A percentile compares a stretch with the other conserved stretches of the same genome.
phyloP scores from a whole-genome alignment of 2,888 invertebrate genomes.

The Colletes collaris region DNA sequence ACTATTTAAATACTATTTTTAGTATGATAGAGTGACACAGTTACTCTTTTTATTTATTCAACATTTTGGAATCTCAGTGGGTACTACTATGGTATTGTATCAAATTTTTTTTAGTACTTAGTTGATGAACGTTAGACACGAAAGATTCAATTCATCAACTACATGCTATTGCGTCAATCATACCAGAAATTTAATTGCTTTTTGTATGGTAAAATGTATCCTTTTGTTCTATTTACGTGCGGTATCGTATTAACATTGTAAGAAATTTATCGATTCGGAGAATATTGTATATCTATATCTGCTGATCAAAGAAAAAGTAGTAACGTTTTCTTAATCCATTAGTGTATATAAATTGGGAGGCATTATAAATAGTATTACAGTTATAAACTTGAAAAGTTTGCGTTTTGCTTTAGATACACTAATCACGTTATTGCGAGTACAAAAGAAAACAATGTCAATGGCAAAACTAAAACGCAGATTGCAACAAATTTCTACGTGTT shows the following conservation, averaged over 20 bases:
- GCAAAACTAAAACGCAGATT: conserved; percentile 33
- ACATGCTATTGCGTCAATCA: conserved; percentile 18
- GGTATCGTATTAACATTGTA: conserved; percentile 19
- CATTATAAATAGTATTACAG: conserved; percentile 54
- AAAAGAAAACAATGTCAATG: conserved; percentile 52
- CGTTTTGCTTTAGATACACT: conserved; percentile 29
- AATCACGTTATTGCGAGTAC: conserved; percentile 58
- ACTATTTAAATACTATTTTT: conserved; percentile 65
- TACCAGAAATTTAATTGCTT: conserved; percentile 26
- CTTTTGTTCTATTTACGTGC: conserved; percentile 18
- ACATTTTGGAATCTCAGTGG: conserved; percentile 52
- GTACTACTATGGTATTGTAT: conserved; percentile 22
- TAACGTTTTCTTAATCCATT: conserved; percentile 37
- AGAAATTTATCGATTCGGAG: conserved; percentile 38
- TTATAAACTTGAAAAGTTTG: conserved; percentile 31
- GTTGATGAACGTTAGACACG: conserved; percentile 15
- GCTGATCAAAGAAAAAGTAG: conserved; percentile 39
- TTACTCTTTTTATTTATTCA: conserved; percentile 70
- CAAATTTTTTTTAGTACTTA: conserved; percentile 33
- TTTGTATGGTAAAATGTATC: conserved; percentile 20
- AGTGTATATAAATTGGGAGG: conserved; percentile 57
- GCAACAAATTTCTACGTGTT: conserved; percentile 25
- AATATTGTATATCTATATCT: conserved; percentile 44
- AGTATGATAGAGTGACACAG: conserved; percentile 58
- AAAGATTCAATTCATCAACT: conserved; percentile 26